These are phyloP conservation scores for Semibalanus balanoides DNA, from an alignment of 1,140 invertebrate genomes.

Conservation along the genomic window DNA sequence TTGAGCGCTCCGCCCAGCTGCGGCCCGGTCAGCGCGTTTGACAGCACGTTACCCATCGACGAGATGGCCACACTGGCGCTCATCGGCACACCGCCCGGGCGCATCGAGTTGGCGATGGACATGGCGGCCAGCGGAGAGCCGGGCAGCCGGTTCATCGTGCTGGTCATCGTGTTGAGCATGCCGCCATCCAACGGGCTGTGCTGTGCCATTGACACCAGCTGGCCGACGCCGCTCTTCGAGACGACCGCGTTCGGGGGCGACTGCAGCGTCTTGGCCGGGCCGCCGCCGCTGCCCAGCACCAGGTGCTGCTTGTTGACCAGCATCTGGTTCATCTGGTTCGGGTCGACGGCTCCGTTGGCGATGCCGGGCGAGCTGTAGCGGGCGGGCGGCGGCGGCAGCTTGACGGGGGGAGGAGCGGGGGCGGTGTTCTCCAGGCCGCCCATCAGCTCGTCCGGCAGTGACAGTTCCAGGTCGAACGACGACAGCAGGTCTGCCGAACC, in stretches of 20 bases:
- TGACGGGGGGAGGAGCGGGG: not conserved
- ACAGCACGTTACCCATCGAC: not conserved
- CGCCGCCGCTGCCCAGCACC: not conserved
- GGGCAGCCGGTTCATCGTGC: not conserved
- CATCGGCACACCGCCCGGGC: not conserved
- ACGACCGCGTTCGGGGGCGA: not conserved
- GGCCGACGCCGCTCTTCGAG: not conserved
- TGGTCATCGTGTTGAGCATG: not conserved
- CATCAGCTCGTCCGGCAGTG: constrained; percentile 3
- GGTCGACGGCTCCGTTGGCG: not conserved
- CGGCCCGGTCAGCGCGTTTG: not conserved
- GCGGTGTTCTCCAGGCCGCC: not conserved
- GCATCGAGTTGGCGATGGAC: not conserved
- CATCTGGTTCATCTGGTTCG: not conserved
- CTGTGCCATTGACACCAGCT: not conserved
- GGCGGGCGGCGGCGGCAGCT: not conserved
- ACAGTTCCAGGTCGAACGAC: not conserved
- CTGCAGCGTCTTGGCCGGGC: not conserved
- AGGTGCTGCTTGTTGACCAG: not conserved
- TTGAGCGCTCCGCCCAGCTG: not conserved
- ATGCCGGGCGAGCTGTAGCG: not conserved
- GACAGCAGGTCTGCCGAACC: not conserved
- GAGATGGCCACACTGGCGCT: not conserved
- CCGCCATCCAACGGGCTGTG: not conserved
- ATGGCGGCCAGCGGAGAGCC: not conserved